Base-by-base conservation (phyloP, 2,888 invertebrate genomes). In the Pinctada fucata region DNA sequence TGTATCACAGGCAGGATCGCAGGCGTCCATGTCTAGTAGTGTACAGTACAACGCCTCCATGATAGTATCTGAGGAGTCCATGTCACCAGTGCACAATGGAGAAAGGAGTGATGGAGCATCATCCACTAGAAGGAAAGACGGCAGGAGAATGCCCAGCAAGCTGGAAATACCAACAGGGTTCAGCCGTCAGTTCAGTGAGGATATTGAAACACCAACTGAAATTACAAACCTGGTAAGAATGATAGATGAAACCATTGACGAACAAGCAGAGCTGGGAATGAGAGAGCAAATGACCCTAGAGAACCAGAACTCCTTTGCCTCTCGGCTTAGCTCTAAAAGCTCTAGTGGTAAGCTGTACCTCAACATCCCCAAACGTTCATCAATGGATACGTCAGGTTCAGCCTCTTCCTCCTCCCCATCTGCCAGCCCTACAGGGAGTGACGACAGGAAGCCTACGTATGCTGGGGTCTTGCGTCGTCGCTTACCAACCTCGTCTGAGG, bases 131-230 rank as follows among this genome's bases (percentile, higher is more conserved):
- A 68, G 74, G 50, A 71, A 67, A 63, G 63, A 73, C 2, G 31
- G 66, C 2, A 71, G 69, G 47, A 73, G 68, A 8, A 70, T 68
- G 51, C 70, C 70, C 31, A 50, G 67, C 2, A 51, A 71, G 31
- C 68, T 80, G 3, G 71, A 76, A 5, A 58, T 73, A 47, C 81
- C 81, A 1, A 90, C 90, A 47, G 90, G 90, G 13, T 90, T 89
- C 77, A 90, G 89, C 78, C 80, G 88, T 2, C 89, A 89, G 85
- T 89, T 88, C 75, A 89, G 88, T 80, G 90, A 90, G 78, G 89
- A 89, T 68, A 79, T 89, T 31, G 87, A 87, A 63, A 90, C 89
- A 13, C 90, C 90, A 31, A 88, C 90, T 51, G 88, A 88, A 79
- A 88, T 90, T 47, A 87, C 86, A 10, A 86, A 88, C 50, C 80